These are phyloP conservation scores for Tetranychus piercei DNA, from an alignment of 2,888 invertebrate genomes.

Conservation along the genomic window DNA sequence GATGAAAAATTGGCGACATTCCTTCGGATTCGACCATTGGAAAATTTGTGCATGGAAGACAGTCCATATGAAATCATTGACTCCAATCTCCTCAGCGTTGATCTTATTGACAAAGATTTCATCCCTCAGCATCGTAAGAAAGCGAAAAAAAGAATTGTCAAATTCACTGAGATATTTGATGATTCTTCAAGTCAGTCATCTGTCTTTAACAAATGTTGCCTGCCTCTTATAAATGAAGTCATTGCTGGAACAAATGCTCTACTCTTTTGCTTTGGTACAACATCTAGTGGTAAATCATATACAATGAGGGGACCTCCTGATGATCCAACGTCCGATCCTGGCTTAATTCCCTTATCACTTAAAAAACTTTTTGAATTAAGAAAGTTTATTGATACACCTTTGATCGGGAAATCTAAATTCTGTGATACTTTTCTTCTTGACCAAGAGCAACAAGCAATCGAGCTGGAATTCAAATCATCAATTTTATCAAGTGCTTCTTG, in stretches of 20 bases:
- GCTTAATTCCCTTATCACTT: constrained; percentile 69
- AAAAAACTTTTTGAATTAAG: constrained; percentile 56
- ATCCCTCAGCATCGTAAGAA: not conserved
- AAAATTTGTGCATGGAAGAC: not conserved
- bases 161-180: constrained; percentile 57
- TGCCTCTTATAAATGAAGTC: constrained; percentile 60
- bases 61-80: not conserved
- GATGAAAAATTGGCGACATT: constrained; percentile 3
- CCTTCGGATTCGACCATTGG: constrained; percentile 12
- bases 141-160: not conserved
- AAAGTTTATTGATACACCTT: not conserved
- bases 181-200: constrained; percentile 56
- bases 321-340: constrained; percentile 41
- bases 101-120: not conserved
- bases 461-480: not conserved
- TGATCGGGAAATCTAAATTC: not conserved
- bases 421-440: not conserved
- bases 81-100: not conserved
- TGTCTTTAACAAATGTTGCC: constrained; percentile 60
- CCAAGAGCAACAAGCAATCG: not conserved
- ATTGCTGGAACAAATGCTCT: constrained; percentile 41
- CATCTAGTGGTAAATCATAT: constrained; percentile 84
- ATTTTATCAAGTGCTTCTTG: not conserved
- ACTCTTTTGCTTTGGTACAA: constrained; percentile 93
- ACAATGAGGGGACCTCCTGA: constrained; percentile 62